Percentiles rank a stretch among this genome's conserved stretches.
Evolutionary conservation across 2,113 vertebrate genomes (phyloP).

Genomic region (Noturus placidus): DNA sequence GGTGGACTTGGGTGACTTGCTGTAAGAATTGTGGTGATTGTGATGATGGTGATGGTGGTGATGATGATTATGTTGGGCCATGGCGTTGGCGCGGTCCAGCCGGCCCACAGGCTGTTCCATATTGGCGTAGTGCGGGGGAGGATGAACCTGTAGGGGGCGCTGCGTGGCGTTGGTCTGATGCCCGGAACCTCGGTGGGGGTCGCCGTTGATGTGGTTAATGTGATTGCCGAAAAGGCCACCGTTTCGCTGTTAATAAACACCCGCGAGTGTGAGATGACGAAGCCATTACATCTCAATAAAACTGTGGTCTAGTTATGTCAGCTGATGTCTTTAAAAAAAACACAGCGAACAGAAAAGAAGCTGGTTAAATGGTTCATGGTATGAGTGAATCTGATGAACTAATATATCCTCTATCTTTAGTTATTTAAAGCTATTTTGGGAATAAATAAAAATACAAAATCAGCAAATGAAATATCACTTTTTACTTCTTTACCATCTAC

Average conservation of each 20-base stretch:
- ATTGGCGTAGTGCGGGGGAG: slow-evolving; percentile 85
- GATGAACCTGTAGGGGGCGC: slow-evolving; percentile 94
- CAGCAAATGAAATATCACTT: background rate
- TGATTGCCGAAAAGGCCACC: slow-evolving; percentile 96
- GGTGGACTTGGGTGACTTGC: slow-evolving; percentile 93
- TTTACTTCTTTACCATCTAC: background rate
- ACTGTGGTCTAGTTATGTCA: slow-evolving; percentile 17
- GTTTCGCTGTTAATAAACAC: slow-evolving; percentile 84
- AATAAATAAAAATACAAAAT: background rate
- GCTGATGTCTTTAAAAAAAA: slow-evolving; percentile 43
- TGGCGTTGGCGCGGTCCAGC: slow-evolving; percentile 84
- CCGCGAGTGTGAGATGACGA: slow-evolving; percentile 58
- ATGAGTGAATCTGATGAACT: slow-evolving; percentile 63
- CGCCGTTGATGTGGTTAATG: slow-evolving; percentile 88
- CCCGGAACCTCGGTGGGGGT: slow-evolving; percentile 84
- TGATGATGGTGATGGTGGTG: slow-evolving; percentile 85
- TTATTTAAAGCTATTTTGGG: background rate
- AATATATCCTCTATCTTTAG: slow-evolving; percentile 23
- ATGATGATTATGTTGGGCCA: slow-evolving; percentile 85
- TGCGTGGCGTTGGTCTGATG: slow-evolving; percentile 96
- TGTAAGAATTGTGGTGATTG: slow-evolving; percentile 84
- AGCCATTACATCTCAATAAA: slow-evolving; percentile 5
- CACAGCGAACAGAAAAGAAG: slow-evolving; percentile 65
- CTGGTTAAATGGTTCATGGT: slow-evolving; percentile 67
- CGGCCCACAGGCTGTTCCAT: slow-evolving; percentile 84